phyloP scores from a whole-genome alignment of 1,140 invertebrate species.

The Drosophila ironensis region DNA sequence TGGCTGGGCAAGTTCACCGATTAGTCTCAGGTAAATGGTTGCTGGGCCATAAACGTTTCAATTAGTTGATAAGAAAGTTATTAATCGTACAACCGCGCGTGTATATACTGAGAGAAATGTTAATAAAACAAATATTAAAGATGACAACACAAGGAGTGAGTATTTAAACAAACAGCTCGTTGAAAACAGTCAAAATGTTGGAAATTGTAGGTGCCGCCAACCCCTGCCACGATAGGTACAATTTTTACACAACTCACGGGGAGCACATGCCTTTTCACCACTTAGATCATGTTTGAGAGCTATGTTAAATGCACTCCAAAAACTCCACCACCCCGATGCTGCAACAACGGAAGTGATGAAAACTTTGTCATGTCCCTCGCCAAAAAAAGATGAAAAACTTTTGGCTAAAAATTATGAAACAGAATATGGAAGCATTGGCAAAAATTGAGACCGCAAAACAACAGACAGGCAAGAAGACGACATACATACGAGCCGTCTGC shows the following conservation, averaged over 20 bases:
- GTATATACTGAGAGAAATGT: not conserved
- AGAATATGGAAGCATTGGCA: slow-evolving; percentile 62
- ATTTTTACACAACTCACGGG: not conserved
- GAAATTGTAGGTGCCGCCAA: too few species aligned
- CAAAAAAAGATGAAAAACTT: slow-evolving; percentile 34
- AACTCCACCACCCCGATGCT: slow-evolving; percentile 19
- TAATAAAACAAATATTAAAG: not conserved
- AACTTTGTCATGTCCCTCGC: slow-evolving; percentile 42
- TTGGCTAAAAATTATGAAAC: slow-evolving; percentile 71
- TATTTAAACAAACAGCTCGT: not conserved
- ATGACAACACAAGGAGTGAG: too few species aligned
- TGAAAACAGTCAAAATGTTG: too few species aligned
- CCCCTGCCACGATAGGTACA: too few species aligned
- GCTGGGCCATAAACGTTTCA: not conserved
- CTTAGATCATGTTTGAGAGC: slow-evolving; percentile 20
- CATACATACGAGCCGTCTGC: not conserved
- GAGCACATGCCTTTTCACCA: not conserved
- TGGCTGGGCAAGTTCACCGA: slow-evolving; percentile 49
- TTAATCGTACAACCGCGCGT: not conserved
- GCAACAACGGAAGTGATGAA: slow-evolving; percentile 45
- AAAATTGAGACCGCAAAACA: slow-evolving; percentile 49
- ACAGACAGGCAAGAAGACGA: not conserved
- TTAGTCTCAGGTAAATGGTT: slow-evolving; percentile 3
- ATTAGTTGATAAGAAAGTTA: slow-evolving; percentile 19
- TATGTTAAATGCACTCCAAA: slow-evolving; percentile 44